phyloP scores from a whole-genome alignment of 2,113 vertebrate species.

The Urocitellus parryii region DNA sequence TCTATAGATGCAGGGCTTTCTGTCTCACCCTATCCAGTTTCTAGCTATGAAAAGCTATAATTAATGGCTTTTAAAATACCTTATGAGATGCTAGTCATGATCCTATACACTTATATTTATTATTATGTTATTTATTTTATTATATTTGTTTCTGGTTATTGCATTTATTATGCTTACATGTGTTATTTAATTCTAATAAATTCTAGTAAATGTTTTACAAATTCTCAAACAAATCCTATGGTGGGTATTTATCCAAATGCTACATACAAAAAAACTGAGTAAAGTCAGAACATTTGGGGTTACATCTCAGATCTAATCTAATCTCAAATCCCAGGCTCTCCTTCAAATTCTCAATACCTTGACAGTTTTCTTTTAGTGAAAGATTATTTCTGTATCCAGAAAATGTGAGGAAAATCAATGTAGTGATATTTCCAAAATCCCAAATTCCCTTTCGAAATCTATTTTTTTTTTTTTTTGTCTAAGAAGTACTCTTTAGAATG shows the following conservation, averaged over 20 bases:
- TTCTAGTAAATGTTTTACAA: neutral
- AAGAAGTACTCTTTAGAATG: constrained; percentile 56
- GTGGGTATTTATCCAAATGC: constrained; percentile 1
- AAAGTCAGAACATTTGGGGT: constrained; percentile 17
- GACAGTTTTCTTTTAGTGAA: constrained; percentile 53
- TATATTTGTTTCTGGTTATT: neutral
- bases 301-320: neutral
- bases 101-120: neutral
- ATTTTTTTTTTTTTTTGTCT: constrained; percentile 63
- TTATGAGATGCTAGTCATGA: neutral
- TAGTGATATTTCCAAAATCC: constrained; percentile 58
- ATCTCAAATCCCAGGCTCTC: constrained; percentile 17
- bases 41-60: neutral
- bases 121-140: constrained; percentile 17
- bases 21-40: neutral
- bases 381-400: constrained; percentile 49
- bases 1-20: neutral
- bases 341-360: constrained; percentile 19
- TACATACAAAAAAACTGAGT: neutral
- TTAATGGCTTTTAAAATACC: neutral
- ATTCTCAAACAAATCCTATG: neutral
- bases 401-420: constrained; percentile 71
- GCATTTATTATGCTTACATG: neutral
- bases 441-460: constrained; percentile 53
- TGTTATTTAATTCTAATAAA: constrained; percentile 17